Conservation (phyloP, 2,113 vertebrate species). For the Caranx melampygus region DNA sequence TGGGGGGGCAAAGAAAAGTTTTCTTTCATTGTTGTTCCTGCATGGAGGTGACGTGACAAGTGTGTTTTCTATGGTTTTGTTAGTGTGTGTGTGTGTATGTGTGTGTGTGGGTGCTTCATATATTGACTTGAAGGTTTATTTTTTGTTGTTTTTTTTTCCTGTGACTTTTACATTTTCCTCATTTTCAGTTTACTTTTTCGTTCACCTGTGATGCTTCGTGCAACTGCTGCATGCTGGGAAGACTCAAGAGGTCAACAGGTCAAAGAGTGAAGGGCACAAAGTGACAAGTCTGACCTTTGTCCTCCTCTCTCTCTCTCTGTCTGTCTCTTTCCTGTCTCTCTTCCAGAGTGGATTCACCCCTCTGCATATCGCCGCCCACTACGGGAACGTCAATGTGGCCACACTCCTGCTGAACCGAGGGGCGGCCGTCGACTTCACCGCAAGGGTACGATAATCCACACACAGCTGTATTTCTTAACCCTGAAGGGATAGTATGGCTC, state of each 20-base stretch:
- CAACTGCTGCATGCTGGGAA: conserved; percentile 81
- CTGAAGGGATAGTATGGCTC: no score
- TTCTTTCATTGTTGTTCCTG: conserved; percentile 29
- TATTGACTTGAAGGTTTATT: neutral
- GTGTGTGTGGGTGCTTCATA: conserved; percentile 20
- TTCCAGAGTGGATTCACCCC: conserved; percentile 97
- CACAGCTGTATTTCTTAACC: neutral
- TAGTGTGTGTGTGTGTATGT: conserved; percentile 9
- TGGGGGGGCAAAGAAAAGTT: neutral
- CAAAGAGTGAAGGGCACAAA: neutral
- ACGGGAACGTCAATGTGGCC: conserved; percentile 96
- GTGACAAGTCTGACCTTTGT: neutral
- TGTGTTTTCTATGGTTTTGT: conserved; percentile 39
- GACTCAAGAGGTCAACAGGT: conserved; percentile 22
- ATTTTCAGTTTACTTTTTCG: conserved; percentile 38
- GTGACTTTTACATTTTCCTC: conserved; percentile 6
- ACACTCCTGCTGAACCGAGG: conserved; percentile 96
- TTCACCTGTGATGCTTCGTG: conserved; percentile 68
- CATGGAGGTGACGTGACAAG: conserved; percentile 50
- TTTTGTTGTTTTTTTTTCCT: neutral
- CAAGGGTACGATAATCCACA: conserved; percentile 81
- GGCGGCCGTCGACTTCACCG: conserved; percentile 95
- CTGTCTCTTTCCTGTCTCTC: conserved; percentile 45
- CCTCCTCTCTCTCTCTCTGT: conserved; percentile 35
- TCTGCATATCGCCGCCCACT: conserved; percentile 97